Conservation (phyloP, 2,113 vertebrate genomes). For the Oxyura jamaicensis region DNA sequence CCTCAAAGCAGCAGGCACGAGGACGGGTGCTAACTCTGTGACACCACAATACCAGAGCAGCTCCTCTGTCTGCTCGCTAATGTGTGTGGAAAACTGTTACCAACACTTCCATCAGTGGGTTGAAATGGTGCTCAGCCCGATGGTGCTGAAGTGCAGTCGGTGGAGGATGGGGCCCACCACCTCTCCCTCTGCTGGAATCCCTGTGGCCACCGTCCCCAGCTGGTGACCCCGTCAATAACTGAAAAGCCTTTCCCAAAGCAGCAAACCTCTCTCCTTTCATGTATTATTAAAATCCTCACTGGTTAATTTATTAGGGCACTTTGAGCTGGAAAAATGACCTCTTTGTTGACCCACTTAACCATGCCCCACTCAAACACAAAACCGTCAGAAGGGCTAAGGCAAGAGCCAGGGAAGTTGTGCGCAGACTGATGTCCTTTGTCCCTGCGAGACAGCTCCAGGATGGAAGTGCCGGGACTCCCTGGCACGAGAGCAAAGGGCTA, state of each 20-base stretch:
- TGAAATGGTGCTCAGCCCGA: background rate
- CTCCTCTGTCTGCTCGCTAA: background rate
- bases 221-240: background rate
- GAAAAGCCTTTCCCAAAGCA: slow-evolving; percentile 56
- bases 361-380: slow-evolving; percentile 31
- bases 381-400: background rate
- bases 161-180: background rate
- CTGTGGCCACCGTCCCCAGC: background rate
- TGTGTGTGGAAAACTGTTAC: background rate
- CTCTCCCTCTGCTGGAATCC: background rate
- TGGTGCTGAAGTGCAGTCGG: rapidly evolving
- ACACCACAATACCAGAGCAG: background rate
- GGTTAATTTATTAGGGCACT: slow-evolving; percentile 66
- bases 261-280: slow-evolving; percentile 38
- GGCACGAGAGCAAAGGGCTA: slow-evolving; percentile 63
- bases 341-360: slow-evolving; percentile 53
- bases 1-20: background rate
- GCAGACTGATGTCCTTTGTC: slow-evolving; percentile 53
- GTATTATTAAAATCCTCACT: slow-evolving; percentile 53
- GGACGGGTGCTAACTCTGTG: background rate
- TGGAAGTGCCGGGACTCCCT: slow-evolving; percentile 56
- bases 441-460: slow-evolving; percentile 51
- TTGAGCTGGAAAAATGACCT: slow-evolving; percentile 52
- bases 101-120: background rate
- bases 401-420: slow-evolving; percentile 3